Evolutionary conservation across 2,797 vertebrate genomes (phyloP).

Genomic region (Rousettus madagascariensis): DNA sequence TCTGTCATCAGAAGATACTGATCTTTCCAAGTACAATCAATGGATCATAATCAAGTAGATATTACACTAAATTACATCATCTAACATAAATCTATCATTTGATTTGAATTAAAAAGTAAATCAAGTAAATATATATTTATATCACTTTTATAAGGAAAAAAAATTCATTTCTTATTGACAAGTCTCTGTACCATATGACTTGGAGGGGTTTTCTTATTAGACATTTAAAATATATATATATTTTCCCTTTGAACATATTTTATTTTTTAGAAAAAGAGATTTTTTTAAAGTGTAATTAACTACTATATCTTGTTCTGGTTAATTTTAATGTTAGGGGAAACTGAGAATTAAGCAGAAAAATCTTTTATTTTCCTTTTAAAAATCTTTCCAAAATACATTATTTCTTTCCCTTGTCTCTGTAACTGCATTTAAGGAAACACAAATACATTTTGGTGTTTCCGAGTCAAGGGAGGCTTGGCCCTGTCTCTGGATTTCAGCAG

Average conservation of each 20-base stretch:
- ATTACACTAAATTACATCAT: neutral
- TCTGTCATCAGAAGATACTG: neutral
- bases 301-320: neutral
- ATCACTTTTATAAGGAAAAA: neutral
- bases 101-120: neutral
- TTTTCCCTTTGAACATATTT: neutral
- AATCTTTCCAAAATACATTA: neutral
- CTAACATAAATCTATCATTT: neutral
- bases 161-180: neutral
- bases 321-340: slow-evolving; percentile 24
- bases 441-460: neutral
- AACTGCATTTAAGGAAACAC: neutral
- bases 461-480: neutral
- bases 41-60: neutral
- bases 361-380: neutral
- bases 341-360: slow-evolving; percentile 6
- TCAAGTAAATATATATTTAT: neutral
- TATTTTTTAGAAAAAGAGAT: slow-evolving; percentile 16
- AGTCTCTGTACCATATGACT: neutral
- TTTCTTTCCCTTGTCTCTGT: neutral
- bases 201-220: neutral
- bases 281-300: neutral
- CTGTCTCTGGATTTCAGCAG: neutral
- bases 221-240: neutral
- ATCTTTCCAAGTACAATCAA: neutral